phyloP scores from a whole-genome alignment of 1,140 invertebrate genomes.

The Drosophila athabasca region DNA sequence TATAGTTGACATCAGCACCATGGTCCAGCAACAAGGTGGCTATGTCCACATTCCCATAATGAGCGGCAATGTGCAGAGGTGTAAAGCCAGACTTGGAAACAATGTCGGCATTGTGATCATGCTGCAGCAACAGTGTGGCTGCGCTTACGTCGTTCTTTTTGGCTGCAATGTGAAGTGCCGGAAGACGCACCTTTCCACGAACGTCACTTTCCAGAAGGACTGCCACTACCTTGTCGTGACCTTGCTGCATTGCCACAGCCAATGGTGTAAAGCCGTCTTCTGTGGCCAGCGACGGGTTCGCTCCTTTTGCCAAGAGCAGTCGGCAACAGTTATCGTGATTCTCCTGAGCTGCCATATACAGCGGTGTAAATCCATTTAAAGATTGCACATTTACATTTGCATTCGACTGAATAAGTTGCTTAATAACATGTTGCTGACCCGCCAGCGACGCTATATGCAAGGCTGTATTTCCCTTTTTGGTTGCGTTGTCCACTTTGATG shows the following conservation, averaged over 20 bases:
- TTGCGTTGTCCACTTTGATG: constrained; percentile 97
- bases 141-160: constrained; percentile 99
- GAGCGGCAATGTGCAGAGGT: constrained; percentile 98
- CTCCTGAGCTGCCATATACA: constrained; percentile 99
- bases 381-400: constrained; percentile 98
- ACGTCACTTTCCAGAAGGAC: constrained; percentile 98
- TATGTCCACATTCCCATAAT: constrained; percentile 99
- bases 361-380: constrained; percentile 98
- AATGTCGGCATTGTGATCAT: constrained; percentile 97
- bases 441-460: constrained; percentile 99
- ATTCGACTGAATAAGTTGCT: constrained; percentile 93
- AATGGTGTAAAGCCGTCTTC: constrained; percentile 99
- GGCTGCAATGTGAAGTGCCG: constrained; percentile 98
- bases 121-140: constrained; percentile 94
- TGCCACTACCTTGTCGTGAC: constrained; percentile 98
- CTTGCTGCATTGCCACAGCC: constrained; percentile 99
- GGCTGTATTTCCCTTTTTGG: constrained; percentile 99
- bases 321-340: constrained; percentile 98
- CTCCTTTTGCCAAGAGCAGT: constrained; percentile 95
- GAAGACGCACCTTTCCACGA: constrained; percentile 94
- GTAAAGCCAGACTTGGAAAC: constrained; percentile 99
- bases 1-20: constrained; percentile 97
- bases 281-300: constrained; percentile 97
- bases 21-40: constrained; percentile 94
- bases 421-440: constrained; percentile 97